phyloP scores from a whole-genome alignment of 1,140 invertebrate species.

The Eriosoma lanigerum region DNA sequence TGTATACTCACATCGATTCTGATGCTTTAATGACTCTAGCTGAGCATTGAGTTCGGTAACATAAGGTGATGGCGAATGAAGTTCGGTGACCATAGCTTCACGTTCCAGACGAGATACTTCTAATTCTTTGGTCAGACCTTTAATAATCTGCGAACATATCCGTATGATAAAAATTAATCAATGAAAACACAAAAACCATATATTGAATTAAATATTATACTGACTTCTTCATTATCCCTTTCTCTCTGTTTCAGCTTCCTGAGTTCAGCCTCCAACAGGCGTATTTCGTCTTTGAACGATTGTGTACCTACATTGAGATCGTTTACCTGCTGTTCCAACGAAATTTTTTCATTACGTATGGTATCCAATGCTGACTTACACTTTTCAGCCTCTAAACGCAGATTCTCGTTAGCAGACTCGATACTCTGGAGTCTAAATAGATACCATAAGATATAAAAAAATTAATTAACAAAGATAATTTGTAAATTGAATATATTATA shows the following conservation, averaged over 20 bases:
- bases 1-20: constrained; percentile 70
- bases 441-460: too few species aligned
- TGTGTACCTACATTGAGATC: constrained; percentile 64
- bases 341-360: constrained; percentile 61
- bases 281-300: constrained; percentile 63
- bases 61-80: constrained; percentile 56
- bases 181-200: neutral
- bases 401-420: constrained; percentile 74
- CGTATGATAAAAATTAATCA: constrained; percentile 53
- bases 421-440: constrained; percentile 68
- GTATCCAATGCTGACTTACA: constrained; percentile 64
- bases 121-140: constrained; percentile 72
- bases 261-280: constrained; percentile 55
- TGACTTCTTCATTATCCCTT: constrained; percentile 60
- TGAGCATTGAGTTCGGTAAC: constrained; percentile 54
- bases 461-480: too few species aligned
- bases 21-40: constrained; percentile 61
- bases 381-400: constrained; percentile 73
- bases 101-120: constrained; percentile 62
- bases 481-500: too few species aligned
- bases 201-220: neutral
- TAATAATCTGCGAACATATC: constrained; percentile 62
- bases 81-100: constrained; percentile 61
- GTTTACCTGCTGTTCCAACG: constrained; percentile 61
- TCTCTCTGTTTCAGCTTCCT: constrained; percentile 65